phyloP scores from a whole-genome alignment of 2,888 invertebrate species.

The Limnephilus auricula region DNA sequence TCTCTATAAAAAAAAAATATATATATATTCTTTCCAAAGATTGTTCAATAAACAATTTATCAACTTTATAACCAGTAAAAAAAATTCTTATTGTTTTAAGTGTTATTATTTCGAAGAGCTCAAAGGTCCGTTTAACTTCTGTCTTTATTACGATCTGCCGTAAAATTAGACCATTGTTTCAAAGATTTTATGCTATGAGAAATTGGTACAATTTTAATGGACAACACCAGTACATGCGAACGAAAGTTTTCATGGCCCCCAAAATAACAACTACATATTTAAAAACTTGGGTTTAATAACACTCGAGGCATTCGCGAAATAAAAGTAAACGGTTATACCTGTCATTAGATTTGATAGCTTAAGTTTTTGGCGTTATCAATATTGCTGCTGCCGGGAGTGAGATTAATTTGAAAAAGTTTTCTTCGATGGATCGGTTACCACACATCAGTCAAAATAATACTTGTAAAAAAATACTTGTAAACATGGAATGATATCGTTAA shows the following conservation, averaged over 20 bases:
- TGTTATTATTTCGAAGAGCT: background rate
- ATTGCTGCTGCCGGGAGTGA: background rate
- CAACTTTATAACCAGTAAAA: too few species aligned
- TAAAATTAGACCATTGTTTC: background rate
- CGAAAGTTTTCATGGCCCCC: background rate
- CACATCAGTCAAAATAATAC: background rate
- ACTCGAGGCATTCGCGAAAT: background rate
- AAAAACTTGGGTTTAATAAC: background rate
- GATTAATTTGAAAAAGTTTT: background rate
- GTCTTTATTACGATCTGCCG: background rate
- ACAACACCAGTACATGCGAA: background rate
- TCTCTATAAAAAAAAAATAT: too few species aligned
- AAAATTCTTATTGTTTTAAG: too few species aligned
- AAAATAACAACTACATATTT: background rate
- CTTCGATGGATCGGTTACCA: background rate
- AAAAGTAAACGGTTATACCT: background rate
- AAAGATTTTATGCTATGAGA: background rate
- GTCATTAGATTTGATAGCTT: background rate
- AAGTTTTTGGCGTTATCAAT: constrained; percentile 6
- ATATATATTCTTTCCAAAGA: too few species aligned
- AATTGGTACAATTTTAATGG: background rate
- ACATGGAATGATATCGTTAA: background rate
- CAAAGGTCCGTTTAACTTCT: background rate
- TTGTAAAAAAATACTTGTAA: background rate
- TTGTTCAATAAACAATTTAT: too few species aligned